phyloP scores from a whole-genome alignment of 2,113 vertebrate species.

The Zosterops japonicus region DNA sequence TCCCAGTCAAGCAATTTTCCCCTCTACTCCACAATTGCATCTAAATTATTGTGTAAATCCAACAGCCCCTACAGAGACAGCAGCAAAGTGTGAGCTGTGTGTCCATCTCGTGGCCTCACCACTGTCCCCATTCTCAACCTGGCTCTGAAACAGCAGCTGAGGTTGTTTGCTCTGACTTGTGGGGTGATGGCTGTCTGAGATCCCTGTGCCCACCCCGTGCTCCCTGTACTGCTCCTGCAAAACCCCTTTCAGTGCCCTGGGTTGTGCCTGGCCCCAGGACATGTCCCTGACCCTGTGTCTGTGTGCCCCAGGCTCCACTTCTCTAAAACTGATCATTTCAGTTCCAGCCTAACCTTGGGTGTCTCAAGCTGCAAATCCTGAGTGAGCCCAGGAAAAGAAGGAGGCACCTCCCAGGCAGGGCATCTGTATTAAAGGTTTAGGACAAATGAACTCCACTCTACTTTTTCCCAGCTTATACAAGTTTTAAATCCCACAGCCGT shows the following conservation, averaged over 20 bases:
- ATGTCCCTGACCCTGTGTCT: neutral
- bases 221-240: neutral
- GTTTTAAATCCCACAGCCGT: neutral
- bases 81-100: neutral
- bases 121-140: neutral
- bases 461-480: neutral
- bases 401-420: neutral
- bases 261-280: neutral
- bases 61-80: neutral
- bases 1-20: neutral
- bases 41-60: neutral
- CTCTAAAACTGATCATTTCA: neutral
- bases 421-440: neutral
- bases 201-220: neutral
- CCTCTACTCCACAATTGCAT: neutral
- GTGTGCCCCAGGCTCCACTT: neutral
- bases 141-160: neutral
- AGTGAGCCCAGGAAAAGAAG: neutral
- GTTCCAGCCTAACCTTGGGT: neutral
- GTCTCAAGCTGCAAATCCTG: neutral
- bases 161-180: accelerated
- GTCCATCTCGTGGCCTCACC: neutral
- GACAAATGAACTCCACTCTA: neutral
- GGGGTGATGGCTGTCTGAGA: neutral
- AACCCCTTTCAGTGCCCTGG: neutral